Conservation (phyloP, 2,113 vertebrate genomes). For the Scomber japonicus region DNA sequence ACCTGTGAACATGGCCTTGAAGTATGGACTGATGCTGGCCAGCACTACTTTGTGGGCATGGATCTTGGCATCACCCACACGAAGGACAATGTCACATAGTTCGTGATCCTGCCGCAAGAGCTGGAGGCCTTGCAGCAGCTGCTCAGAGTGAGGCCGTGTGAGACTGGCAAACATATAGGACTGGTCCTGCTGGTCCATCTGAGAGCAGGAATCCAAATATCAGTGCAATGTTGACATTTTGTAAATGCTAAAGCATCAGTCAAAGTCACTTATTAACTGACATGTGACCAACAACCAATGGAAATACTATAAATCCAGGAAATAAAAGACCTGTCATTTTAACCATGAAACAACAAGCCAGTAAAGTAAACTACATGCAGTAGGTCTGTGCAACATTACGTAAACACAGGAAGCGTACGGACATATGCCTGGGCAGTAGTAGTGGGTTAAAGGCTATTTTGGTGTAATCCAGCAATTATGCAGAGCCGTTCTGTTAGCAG, state of each 20-base stretch:
- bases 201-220: slow-evolving; percentile 50
- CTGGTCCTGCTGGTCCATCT: slow-evolving; percentile 97
- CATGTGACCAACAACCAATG: not conserved
- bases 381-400: slow-evolving; percentile 18
- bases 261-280: not conserved
- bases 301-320: not conserved
- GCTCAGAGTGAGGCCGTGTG: slow-evolving; percentile 95
- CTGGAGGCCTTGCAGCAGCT: slow-evolving; percentile 97
- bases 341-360: not conserved
- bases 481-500: not conserved
- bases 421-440: not conserved
- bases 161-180: slow-evolving; percentile 98
- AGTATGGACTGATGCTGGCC: slow-evolving; percentile 98
- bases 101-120: slow-evolving; percentile 96
- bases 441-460: too few species aligned
- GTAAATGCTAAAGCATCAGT: not conserved
- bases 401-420: slow-evolving; percentile 17
- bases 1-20: slow-evolving; percentile 99
- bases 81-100: slow-evolving; percentile 95
- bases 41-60: slow-evolving; percentile 98
- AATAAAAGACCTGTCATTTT: not conserved
- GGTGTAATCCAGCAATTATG: slow-evolving; percentile 2
- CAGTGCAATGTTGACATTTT: slow-evolving; percentile 29
- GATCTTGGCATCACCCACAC: slow-evolving; percentile 96
- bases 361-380: not conserved